Conservation (phyloP, 2,888 invertebrate genomes). For the Oxycera nigricornis region DNA sequence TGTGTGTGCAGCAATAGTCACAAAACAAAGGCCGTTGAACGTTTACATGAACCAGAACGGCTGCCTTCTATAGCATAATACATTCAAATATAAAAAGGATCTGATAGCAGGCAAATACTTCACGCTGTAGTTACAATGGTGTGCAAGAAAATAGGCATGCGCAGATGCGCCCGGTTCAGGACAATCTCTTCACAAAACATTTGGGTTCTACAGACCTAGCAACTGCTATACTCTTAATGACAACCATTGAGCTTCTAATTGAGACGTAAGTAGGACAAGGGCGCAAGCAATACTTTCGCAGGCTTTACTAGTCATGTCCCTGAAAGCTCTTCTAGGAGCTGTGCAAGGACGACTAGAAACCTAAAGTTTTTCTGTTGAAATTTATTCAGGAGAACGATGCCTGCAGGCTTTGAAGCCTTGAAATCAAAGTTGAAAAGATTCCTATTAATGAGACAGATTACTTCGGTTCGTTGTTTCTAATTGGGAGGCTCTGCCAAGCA, state of each 20-base stretch:
- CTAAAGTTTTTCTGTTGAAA: not conserved
- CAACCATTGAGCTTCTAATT: slow-evolving; percentile 28
- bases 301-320: not conserved
- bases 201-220: not conserved
- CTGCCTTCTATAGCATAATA: too few species aligned
- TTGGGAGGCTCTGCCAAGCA: not conserved
- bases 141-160: not conserved
- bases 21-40: too few species aligned
- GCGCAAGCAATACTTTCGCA: slow-evolving; percentile 1
- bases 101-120: too few species aligned
- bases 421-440: slow-evolving; percentile 27
- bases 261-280: slow-evolving; percentile 32
- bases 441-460: slow-evolving; percentile 28
- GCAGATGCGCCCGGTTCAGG: not conserved
- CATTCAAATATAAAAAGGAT: too few species aligned
- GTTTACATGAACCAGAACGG: too few species aligned
- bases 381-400: slow-evolving; percentile 17
- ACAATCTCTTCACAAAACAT: slow-evolving; percentile 12
- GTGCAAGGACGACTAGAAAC: slow-evolving; percentile 11
- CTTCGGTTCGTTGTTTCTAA: slow-evolving; percentile 10
- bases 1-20: too few species aligned
- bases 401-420: slow-evolving; percentile 19
- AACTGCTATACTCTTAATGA: slow-evolving; percentile 19
- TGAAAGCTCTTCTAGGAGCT: slow-evolving; percentile 11
- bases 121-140: not conserved